Evolutionary conservation across 2,888 invertebrate genomes (phyloP), one percentile per base, ranked within the genome.

Genomic region (Steromphala cineraria): DNA sequence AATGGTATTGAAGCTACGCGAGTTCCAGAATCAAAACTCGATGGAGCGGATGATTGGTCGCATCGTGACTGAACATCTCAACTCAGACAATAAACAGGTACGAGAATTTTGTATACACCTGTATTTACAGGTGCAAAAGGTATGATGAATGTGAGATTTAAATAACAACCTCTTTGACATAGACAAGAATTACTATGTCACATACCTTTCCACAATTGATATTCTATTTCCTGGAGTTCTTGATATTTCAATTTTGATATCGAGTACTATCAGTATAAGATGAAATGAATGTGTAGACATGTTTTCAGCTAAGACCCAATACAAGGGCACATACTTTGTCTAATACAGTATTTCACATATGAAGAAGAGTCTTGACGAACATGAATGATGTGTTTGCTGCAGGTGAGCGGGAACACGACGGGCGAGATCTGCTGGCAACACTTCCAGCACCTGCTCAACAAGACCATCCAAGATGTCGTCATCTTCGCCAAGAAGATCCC

Each of bases 401-500:
- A 52, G 75, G 46, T 75, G 46, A 19, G 46, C 8, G 75, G 75
- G 4, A 79, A 85, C 62, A 89, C 87, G 53, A 82, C 87, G 28
- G 90, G 90, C 7, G 90, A 90, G 80, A 87, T 89, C 24, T 91
- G 91, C 82, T 93, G 93, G 93, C 89, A 91, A 74, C 90, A 90
- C 52, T 93, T 93, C 82, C 92, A 92, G 83, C 87, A 88, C 78
- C 85, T 92, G 52, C 89, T 93, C 82, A 92, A 92, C 85, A 91
- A 91, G 82, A 91, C 92, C 40, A 98, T 99, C 92, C 97, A 98
- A 89, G 99, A 98, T 83, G 99, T 99, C 79, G 98, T 99, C 85
- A 98, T 98, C 94, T 99, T 99, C 94, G 99, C 99, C 91, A 99
- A 99, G 93, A 96, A 97, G 93, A 97, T 99, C 92, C 99, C 99